These are phyloP conservation scores for Pseudomyrmex dendroicus DNA, from an alignment of 1,140 invertebrate species.

Conservation along the genomic window DNA sequence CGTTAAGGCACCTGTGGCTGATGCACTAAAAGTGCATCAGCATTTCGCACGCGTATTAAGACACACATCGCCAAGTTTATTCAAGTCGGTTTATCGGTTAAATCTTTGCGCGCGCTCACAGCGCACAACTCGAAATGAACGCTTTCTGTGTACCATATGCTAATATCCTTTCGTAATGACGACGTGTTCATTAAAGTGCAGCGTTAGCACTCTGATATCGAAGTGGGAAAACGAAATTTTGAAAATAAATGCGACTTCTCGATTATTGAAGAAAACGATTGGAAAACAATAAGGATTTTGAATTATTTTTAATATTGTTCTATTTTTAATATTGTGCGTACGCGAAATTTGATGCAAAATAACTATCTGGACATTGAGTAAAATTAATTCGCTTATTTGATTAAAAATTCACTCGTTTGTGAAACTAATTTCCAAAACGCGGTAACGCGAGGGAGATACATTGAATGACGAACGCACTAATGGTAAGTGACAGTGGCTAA, in stretches of 20 bases:
- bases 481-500: constrained; percentile 79
- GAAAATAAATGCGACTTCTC: background rate
- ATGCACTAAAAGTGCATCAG: constrained; percentile 54
- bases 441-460: background rate
- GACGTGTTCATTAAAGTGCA: background rate
- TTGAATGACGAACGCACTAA: constrained; percentile 79
- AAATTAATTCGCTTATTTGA: constrained; percentile 2
- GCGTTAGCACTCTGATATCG: background rate
- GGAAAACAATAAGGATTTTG: background rate
- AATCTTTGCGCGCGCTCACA: background rate
- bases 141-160: background rate
- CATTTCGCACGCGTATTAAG: constrained; percentile 40
- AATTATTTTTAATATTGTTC: background rate
- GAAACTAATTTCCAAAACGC: constrained; percentile 30
- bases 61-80: constrained; percentile 19
- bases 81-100: constrained; percentile 36
- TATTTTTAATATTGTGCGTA: background rate
- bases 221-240: too few species aligned
- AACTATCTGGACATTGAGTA: background rate
- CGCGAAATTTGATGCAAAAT: background rate
- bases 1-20: constrained; percentile 70
- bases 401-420: constrained; percentile 34
- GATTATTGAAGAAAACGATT: background rate
- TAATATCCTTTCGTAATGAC: background rate
- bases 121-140: background rate